Conservation (phyloP, 1,140 invertebrate genomes). For the Cyrtorhinus lividipennis region DNA sequence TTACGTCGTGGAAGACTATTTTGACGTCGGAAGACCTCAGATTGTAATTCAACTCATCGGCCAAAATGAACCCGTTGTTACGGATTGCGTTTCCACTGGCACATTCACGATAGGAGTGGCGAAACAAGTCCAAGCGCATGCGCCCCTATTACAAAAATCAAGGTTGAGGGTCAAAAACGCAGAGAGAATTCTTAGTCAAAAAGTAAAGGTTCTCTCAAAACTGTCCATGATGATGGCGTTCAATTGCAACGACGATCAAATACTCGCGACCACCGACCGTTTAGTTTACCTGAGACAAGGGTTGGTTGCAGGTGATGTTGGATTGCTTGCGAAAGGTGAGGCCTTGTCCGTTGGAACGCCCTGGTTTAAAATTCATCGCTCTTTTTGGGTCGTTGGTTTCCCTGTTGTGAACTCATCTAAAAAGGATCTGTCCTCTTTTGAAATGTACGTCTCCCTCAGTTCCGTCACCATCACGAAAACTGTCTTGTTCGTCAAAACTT, state of each 20-base stretch:
- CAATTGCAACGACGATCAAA: neutral
- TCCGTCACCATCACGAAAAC: neutral
- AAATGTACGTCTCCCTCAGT: neutral
- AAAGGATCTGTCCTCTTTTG: neutral
- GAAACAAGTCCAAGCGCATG: neutral
- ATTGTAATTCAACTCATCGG: neutral
- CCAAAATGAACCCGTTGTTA: neutral
- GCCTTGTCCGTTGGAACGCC: neutral
- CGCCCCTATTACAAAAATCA: neutral
- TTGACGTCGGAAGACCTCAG: neutral
- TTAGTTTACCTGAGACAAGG: neutral
- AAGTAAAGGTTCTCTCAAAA: neutral
- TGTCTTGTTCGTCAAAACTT: neutral
- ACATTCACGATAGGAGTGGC: neutral
- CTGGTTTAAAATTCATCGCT: neutral
- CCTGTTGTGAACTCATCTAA: neutral
- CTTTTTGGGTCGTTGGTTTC: neutral
- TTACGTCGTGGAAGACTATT: neutral
- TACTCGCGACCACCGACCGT: neutral
- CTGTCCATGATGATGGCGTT: neutral
- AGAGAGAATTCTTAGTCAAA: neutral
- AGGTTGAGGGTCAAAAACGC: neutral
- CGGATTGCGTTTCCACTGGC: neutral
- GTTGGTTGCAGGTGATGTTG: neutral
- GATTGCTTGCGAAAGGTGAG: neutral